Conservation (phyloP, 2,888 invertebrate species). For the Carpatolechia fugitivella region DNA sequence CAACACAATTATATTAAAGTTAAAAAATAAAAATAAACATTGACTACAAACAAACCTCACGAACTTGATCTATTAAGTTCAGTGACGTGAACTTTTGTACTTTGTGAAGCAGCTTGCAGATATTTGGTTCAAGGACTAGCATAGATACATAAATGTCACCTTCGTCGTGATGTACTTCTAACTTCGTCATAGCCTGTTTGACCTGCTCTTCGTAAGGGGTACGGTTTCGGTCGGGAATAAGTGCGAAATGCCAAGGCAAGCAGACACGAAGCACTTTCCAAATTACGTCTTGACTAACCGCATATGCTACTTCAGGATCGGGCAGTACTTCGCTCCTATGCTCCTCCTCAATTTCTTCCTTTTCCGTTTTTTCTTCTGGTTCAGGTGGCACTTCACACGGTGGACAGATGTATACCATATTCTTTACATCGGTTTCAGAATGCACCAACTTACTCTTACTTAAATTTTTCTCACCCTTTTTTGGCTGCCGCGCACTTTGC, state of each 20-base stretch:
- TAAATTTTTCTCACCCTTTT: conserved; percentile 33
- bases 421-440: conserved; percentile 35
- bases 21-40: neutral
- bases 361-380: conserved; percentile 41
- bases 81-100: conserved; percentile 62
- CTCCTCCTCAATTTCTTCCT: conserved; percentile 47
- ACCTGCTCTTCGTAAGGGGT: conserved; percentile 53
- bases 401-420: conserved; percentile 50
- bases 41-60: conserved; percentile 32
- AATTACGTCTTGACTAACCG: conserved; percentile 56
- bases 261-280: conserved; percentile 64
- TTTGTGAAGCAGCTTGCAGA: conserved; percentile 58
- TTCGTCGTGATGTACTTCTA: conserved; percentile 57
- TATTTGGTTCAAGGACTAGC: conserved; percentile 49
- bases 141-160: conserved; percentile 62
- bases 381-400: conserved; percentile 53
- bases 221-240: conserved; percentile 46
- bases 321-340: conserved; percentile 38
- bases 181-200: conserved; percentile 39
- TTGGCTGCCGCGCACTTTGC: conserved; percentile 51
- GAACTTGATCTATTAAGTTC: conserved; percentile 47
- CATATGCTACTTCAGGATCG: conserved; percentile 52
- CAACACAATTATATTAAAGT: neutral
- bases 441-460: conserved; percentile 37
- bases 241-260: conserved; percentile 63